Percentiles rank a stretch among this genome's conserved stretches.
phyloP scores from a whole-genome alignment of 2,113 vertebrate genomes.

The Lota lota region DNA sequence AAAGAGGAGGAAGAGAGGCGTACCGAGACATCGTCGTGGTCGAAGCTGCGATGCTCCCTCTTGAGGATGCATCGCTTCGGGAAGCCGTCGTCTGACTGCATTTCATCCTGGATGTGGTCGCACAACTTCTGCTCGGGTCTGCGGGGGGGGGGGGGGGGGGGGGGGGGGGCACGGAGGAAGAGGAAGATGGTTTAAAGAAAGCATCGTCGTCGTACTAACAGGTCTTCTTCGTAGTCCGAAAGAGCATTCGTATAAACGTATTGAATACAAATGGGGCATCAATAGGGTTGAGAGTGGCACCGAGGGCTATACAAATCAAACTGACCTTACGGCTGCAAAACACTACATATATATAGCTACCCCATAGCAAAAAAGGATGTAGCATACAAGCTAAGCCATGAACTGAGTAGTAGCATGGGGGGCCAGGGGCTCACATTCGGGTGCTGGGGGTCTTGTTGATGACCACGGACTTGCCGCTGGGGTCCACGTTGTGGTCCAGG shows the following conservation, averaged over 20 bases:
- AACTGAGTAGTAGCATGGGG: not conserved
- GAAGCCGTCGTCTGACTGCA: constrained; percentile 83
- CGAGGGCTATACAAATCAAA: too few species aligned
- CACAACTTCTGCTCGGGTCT: constrained; percentile 99
- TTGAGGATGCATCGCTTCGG: constrained; percentile 99
- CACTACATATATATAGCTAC: too few species aligned
- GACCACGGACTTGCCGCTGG: constrained; percentile 95
- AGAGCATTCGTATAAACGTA: too few species aligned
- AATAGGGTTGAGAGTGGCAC: too few species aligned
- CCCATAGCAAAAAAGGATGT: too few species aligned
- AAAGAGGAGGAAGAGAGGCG: constrained; percentile 14
- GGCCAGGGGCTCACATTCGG: constrained; percentile 85
- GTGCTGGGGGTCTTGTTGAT: constrained; percentile 99
- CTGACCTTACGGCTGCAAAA: too few species aligned
- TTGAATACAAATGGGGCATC: too few species aligned
- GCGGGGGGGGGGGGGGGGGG: constrained; percentile 11
- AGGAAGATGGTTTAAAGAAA: too few species aligned
- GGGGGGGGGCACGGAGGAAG: not conserved
- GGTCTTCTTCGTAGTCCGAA: too few species aligned
- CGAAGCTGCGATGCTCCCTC: constrained; percentile 96
- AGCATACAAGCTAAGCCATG: not conserved
- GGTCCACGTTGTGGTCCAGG: constrained; percentile 98
- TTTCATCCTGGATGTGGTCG: constrained; percentile 98
- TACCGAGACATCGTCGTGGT: constrained; percentile 94
- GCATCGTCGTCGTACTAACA: too few species aligned